A percentile compares a stretch with the other conserved stretches of the same genome.
These are phyloP conservation scores for Hirtodrosophila confusa DNA, from an alignment of 2,888 invertebrate genomes.

Conservation along the genomic window DNA sequence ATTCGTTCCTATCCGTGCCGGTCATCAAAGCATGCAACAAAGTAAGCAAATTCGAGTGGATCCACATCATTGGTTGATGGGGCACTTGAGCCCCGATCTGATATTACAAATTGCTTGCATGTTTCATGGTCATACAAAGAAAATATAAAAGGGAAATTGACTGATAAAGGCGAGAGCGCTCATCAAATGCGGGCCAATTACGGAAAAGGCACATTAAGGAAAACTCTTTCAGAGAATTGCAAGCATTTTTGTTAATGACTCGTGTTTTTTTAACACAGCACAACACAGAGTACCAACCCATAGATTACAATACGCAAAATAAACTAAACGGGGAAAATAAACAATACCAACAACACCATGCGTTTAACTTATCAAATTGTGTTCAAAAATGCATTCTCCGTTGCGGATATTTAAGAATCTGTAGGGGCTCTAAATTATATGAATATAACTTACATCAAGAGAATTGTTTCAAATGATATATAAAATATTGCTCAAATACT, in stretches of 20 bases:
- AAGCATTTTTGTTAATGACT: conserved; percentile 5
- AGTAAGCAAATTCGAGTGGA: conserved; percentile 61
- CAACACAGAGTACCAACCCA: background rate
- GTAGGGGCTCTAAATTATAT: too few species aligned
- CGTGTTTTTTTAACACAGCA: too few species aligned
- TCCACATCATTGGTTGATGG: conserved; percentile 22
- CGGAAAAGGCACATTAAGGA: conserved; percentile 5
- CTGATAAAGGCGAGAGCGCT: conserved; percentile 40
- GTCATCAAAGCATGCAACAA: conserved; percentile 41
- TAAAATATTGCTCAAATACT: too few species aligned
- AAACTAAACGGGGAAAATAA: conserved; percentile 3
- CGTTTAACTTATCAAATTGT: too few species aligned
- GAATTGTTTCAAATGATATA: too few species aligned
- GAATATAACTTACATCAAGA: too few species aligned
- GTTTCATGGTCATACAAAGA: conserved; percentile 54
- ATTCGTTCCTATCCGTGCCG: conserved; percentile 33
- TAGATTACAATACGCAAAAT: background rate
- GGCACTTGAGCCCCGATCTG: conserved; percentile 49
- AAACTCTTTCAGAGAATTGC: conserved; percentile 29
- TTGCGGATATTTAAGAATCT: too few species aligned
- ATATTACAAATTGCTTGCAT: conserved; percentile 50
- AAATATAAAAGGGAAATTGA: conserved; percentile 19
- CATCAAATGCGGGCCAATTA: conserved; percentile 40
- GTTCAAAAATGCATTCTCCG: too few species aligned
- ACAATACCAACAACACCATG: background rate